Evolutionary conservation across 2,113 vertebrate genomes (phyloP).

Genomic region (Pelmatolapia mariae): DNA sequence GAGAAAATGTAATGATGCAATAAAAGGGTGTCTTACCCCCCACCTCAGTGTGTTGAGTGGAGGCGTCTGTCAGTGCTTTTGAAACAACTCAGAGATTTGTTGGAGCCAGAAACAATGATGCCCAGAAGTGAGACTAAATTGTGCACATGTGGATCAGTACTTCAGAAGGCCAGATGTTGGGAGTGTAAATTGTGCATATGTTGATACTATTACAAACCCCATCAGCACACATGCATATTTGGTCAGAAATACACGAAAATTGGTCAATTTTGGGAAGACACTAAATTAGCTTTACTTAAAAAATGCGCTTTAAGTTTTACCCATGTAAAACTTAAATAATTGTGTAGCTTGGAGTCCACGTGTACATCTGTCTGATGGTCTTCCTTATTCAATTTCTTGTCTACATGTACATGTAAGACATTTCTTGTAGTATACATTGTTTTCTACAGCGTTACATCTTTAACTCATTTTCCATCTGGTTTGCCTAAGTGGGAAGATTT

Average conservation of each 20-base stretch:
- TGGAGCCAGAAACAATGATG: conserved; percentile 3
- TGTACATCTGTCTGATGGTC: neutral
- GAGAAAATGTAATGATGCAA: conserved; percentile 9
- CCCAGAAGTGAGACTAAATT: conserved; percentile 65
- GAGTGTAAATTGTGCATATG: neutral
- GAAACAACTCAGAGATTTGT: conserved; percentile 3
- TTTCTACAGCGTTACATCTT: neutral
- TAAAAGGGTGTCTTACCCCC: neutral
- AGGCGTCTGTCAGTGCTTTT: conserved; percentile 13
- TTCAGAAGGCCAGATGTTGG: conserved; percentile 57
- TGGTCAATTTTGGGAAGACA: neutral
- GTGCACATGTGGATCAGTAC: conserved; percentile 45
- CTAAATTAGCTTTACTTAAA: neutral
- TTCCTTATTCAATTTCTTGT: neutral
- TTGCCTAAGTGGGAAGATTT: neutral
- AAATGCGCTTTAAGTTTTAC: neutral
- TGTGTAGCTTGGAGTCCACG: neutral
- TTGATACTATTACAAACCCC: neutral
- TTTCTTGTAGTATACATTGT: neutral
- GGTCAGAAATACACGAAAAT: neutral
- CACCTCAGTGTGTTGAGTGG: neutral
- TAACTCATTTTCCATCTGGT: neutral
- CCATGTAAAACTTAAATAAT: neutral
- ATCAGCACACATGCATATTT: neutral
- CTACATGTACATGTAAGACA: neutral